Base-by-base conservation (phyloP, 2,888 invertebrate species). In the Dynastes hyllus region DNA sequence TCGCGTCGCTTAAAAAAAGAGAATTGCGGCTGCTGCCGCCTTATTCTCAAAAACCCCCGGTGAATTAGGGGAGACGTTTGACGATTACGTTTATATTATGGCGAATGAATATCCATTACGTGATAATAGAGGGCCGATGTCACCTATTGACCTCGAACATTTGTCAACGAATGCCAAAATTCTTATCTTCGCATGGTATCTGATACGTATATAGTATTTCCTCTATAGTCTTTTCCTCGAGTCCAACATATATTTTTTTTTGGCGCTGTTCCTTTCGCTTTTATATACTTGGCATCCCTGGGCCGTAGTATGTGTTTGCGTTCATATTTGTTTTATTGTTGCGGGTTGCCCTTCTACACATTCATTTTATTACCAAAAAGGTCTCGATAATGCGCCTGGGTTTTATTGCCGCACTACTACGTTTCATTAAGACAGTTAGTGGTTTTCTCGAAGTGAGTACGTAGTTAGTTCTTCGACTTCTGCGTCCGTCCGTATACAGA, bases 381-480 rank as follows among this genome's bases (percentile, higher is more conserved):
- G 66, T 76, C 69, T 58, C 77, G 77, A 77, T 77, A 77, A 67
- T 67, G 53, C 69, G 69, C 51, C 58, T 45, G 69, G 67, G 55
- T 77, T 77, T 77, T 77, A 77, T 77, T 83, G 83, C 78, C 79
- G 80, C 80, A 78, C 82, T 83, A 84, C 84, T 84, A 84, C 84
- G 84, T 83, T 83, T 83, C 73, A 75, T 75, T 75, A 75, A 75
- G 73, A 75, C 29, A 75, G 73, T 63, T 75, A 63, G 73, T 75
- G 13, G 40, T 45, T 75, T 61, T 61, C 61, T 55, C 61, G 61
- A 45, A 45, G 45, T 75, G 55, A 22, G 55, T 58, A 58, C 22
- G 16, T 58, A n/a, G 22, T 40, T 32, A 45, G 29, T 29, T 16
- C 61, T 13, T 50, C 61, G 40, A 22, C 71, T 13, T 53, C 6